A percentile compares a stretch with the other conserved stretches of the same genome.
phyloP scores from a whole-genome alignment of 2,113 vertebrate genomes.

The Spheniscus mendiculus region DNA sequence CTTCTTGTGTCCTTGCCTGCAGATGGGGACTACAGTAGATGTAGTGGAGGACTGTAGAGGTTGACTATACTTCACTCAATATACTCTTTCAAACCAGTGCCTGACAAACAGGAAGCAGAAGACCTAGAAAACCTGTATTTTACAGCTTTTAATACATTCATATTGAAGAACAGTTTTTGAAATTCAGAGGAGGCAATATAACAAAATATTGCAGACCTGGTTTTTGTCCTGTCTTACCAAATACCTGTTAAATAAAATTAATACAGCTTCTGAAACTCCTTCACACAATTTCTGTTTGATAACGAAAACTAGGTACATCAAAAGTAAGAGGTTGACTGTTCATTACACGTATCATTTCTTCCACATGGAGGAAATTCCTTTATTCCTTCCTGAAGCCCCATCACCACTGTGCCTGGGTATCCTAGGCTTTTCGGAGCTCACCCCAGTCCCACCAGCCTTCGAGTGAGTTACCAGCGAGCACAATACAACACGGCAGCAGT shows the following conservation, averaged over 20 bases:
- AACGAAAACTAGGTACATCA: background rate
- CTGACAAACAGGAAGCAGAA: background rate
- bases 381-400: background rate
- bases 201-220: background rate
- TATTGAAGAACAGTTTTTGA: background rate
- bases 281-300: background rate
- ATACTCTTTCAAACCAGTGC: background rate
- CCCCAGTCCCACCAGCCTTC: background rate
- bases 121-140: background rate
- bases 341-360: background rate
- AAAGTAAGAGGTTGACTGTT: background rate
- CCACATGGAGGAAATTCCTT: background rate
- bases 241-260: background rate
- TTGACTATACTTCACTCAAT: background rate
- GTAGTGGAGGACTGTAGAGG: background rate
- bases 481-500: background rate
- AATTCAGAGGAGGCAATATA: background rate
- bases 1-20: background rate
- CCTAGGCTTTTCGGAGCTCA: background rate
- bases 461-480: accelerated
- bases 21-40: background rate
- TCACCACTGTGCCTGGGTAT: background rate
- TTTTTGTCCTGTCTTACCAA: background rate
- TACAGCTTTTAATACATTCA: background rate
- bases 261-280: background rate